Conservation (phyloP, 2,888 invertebrate species). For the Willowsia nigromaculata region DNA sequence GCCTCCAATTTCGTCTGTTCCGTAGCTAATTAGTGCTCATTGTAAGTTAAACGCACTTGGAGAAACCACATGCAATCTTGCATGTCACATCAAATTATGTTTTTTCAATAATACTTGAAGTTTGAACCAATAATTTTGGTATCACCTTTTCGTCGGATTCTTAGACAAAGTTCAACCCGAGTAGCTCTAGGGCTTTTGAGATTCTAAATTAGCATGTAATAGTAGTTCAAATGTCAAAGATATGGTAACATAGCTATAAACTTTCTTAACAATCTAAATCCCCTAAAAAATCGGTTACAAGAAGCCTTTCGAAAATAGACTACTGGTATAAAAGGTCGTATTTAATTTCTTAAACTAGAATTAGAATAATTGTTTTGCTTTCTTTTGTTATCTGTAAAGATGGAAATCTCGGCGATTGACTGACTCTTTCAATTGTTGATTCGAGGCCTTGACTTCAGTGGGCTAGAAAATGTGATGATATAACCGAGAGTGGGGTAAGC, state of each 20-base stretch:
- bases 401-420: no score
- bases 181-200: background rate
- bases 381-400: no score
- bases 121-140: conserved; percentile 58
- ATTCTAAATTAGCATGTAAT: conserved; percentile 39
- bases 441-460: conserved; percentile 52
- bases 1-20: conserved; percentile 24
- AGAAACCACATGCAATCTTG: conserved; percentile 55
- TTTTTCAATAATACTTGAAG: conserved; percentile 46
- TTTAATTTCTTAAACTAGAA: background rate
- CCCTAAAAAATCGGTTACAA: no score
- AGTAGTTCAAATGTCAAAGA: background rate
- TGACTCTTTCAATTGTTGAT: no score
- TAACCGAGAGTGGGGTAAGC: background rate
- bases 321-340: background rate
- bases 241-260: no score
- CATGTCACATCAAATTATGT: conserved; percentile 46
- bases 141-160: conserved; percentile 44
- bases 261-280: no score
- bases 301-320: no score
- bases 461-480: background rate
- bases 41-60: conserved; percentile 32
- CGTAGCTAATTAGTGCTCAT: conserved; percentile 59
- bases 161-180: background rate
- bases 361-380: background rate